Evolutionary conservation across 2,888 invertebrate genomes (phyloP).

Genomic region (Clistopyga incitator): DNA sequence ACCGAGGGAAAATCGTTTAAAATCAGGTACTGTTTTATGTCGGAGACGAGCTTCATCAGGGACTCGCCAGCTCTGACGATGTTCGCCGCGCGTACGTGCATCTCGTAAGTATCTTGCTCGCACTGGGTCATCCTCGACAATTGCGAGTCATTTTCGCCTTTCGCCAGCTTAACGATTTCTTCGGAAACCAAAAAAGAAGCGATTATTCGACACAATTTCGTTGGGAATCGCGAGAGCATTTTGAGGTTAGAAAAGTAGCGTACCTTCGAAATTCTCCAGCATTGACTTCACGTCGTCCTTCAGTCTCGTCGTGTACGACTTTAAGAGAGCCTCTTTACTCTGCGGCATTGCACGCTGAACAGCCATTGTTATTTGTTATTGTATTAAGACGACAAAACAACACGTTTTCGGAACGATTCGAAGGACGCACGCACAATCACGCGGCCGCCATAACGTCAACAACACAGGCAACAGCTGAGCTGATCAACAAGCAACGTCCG

Average conservation of each 20-base stretch:
- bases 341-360: slow-evolving; percentile 91
- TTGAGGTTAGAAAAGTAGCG: slow-evolving; percentile 70
- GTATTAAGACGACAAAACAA: background rate
- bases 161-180: slow-evolving; percentile 96
- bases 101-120: slow-evolving; percentile 98
- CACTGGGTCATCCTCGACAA: slow-evolving; percentile 95
- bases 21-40: slow-evolving; percentile 98
- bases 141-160: slow-evolving; percentile 96
- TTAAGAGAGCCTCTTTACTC: slow-evolving; percentile 97
- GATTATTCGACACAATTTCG: slow-evolving; percentile 14
- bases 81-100: slow-evolving; percentile 98
- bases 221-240: slow-evolving; percentile 10
- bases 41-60: slow-evolving; percentile 97
- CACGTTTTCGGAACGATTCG: background rate
- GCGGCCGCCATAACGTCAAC: slow-evolving; percentile 57
- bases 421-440: slow-evolving; percentile 11
- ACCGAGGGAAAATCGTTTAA: slow-evolving; percentile 99
- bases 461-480: slow-evolving; percentile 56
- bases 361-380: slow-evolving; percentile 73
- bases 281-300: slow-evolving; percentile 99
- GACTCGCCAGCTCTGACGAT: slow-evolving; percentile 99
- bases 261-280: slow-evolving; percentile 98
- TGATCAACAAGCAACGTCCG: background rate
- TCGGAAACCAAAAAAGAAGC: slow-evolving; percentile 79
- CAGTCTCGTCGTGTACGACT: slow-evolving; percentile 96